Evolutionary conservation across 2,888 invertebrate species (phyloP), one percentile per base, ranked within the genome.

Genomic region (Aleiodes leptofemur): DNA sequence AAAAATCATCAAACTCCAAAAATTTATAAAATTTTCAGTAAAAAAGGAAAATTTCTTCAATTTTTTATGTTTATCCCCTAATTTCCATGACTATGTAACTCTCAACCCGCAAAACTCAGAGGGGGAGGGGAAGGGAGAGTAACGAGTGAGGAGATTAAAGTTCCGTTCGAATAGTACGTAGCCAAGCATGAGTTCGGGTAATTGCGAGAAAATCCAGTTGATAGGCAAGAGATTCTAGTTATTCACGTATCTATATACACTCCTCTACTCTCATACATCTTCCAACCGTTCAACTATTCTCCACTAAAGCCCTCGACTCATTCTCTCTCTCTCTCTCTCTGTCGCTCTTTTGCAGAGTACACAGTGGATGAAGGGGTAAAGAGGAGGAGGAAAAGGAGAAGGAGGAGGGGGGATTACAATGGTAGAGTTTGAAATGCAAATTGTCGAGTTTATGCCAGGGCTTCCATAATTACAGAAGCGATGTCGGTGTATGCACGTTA

Each of bases 401-500:
- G 51, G 51, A 68, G 43, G 9, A 9, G 11, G 43, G 51, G 13
- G 51, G 51, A 68, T 68, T 68, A 68, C 68, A 68, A 68, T 68
- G 68, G 31, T 34, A n/a, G 51, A 68, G 68, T 68, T 68, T 68
- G 51, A 68, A 82, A 82, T 82, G 82, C 80, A 82, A 81, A 82
- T 81, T 76, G 79, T 70, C 66, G 77, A 80, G 79, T 81, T 82
- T 80, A 80, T 78, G 77, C 78, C 75, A 69, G 72, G 66, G 77
- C 78, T 80, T 80, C 79, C 80, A 81, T 82, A 81, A 82, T 82
- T 82, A 81, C 79, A 79, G 79, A 77, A 82, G 79, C 80, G 77
- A 69, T 72, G 78, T 64, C 23, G 43, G 64, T 68, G 48, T 68
- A 68, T 68, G 66, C 76, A 74, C 76, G 79, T 81, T 81, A 80